Percentiles rank a stretch among this genome's conserved stretches.
These are phyloP conservation scores for Hemibagrus guttatus DNA, from an alignment of 2,797 vertebrate species.

Conservation along the genomic window DNA sequence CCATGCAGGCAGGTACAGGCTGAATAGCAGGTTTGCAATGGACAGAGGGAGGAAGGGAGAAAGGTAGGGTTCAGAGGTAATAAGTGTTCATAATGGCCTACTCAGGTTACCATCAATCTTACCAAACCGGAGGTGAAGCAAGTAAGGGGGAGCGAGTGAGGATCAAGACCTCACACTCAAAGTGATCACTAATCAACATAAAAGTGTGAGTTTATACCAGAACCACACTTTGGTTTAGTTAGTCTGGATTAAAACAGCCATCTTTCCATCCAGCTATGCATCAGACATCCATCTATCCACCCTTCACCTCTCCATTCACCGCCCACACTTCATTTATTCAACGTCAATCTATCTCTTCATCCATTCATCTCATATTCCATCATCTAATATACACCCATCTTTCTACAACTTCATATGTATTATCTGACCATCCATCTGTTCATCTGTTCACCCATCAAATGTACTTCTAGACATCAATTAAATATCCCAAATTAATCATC, in stretches of 20 bases:
- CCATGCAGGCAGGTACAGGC: constrained; percentile 48
- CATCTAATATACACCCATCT: background rate
- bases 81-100: constrained; percentile 28
- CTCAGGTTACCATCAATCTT: constrained; percentile 37
- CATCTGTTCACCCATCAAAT: background rate
- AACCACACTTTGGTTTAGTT: background rate
- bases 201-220: background rate
- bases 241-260: background rate
- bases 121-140: background rate
- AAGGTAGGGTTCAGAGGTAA: background rate
- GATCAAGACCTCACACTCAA: background rate
- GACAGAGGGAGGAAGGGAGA: background rate
- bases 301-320: background rate
- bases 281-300: background rate
- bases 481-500: no score
- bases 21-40: constrained; percentile 34
- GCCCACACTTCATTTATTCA: background rate
- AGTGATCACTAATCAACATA: background rate
- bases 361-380: background rate
- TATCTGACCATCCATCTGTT: background rate
- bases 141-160: background rate
- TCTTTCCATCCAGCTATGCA: background rate
- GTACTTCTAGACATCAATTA: background rate
- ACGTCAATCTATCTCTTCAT: background rate
- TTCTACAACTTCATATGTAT: background rate